A percentile compares a stretch with the other conserved stretches of the same genome.
phyloP scores from a whole-genome alignment of 2,888 invertebrate genomes.

The Caprella mutica region DNA sequence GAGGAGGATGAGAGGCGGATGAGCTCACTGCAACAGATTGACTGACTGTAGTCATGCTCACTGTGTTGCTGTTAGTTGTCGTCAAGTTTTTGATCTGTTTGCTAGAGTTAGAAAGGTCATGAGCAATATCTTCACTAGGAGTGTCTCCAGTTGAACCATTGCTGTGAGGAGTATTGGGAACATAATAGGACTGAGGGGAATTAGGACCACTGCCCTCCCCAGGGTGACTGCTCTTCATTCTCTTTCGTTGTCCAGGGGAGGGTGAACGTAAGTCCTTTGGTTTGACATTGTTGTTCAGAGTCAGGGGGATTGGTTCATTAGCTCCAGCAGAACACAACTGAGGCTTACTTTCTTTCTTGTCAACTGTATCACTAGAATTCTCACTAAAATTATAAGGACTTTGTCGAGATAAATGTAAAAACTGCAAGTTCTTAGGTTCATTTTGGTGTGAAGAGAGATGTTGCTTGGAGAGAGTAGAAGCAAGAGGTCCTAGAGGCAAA shows the following conservation, averaged over 20 bases:
- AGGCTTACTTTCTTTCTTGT: too few relatives aligned
- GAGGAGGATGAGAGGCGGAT: too few relatives aligned
- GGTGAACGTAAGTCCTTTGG: slow-evolving; percentile 4
- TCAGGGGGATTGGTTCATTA: slow-evolving; percentile 11
- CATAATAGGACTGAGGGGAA: not conserved
- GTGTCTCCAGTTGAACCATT: not conserved
- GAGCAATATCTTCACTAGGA: not conserved
- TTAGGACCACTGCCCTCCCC: not conserved
- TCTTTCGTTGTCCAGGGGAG: not conserved
- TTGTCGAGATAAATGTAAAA: too few relatives aligned
- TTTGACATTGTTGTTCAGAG: slow-evolving; percentile 12
- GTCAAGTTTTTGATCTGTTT: too few relatives aligned
- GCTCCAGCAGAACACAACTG: too few relatives aligned
- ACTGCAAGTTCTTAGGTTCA: too few relatives aligned
- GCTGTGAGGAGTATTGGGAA: not conserved
- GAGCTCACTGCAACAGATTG: too few relatives aligned
- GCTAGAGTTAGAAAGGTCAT: slow-evolving; percentile 7
- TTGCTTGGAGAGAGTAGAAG: not conserved
- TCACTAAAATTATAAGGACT: too few relatives aligned
- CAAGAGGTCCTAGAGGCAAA: not conserved
- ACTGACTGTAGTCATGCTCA: too few relatives aligned
- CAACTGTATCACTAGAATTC: too few relatives aligned
- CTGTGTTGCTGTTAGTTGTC: too few relatives aligned
- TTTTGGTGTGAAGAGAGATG: too few relatives aligned
- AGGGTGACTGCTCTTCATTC: not conserved